Base-by-base conservation (phyloP, 2,888 invertebrate genomes). In the Crossocerus cetratus region DNA sequence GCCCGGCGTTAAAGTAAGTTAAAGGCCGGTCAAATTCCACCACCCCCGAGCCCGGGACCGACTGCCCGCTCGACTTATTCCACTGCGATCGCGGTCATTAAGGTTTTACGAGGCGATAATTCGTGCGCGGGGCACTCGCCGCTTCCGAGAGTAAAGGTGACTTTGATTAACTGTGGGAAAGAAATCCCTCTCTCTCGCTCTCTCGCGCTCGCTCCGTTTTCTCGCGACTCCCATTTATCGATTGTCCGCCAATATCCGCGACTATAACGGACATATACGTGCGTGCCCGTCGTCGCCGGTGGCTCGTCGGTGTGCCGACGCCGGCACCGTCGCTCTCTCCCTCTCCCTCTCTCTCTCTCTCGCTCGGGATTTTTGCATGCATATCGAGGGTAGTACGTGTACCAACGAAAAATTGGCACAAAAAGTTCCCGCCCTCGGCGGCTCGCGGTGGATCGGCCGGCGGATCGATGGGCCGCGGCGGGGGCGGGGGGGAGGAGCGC, bases 371-470 rank as follows among this genome's bases (percentile, higher is more conserved):
- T 75, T 76, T 76, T 53, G 69, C 56, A 21, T 11, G 56, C 4
- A 49, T 13, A 11, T 32, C 49, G 14, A 13, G 13, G 49, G 49
- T 49, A 42, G 54, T n/a, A 68, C 71, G 70, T 68, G 68, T 56
- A 65, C 65, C 59, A 81, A 49, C 61, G 60, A 73, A 67, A 70
- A 74, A 66, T 61, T 72, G 69, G 75, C 68, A 72, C 77, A 60
- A 75, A 82, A 81, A 82, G 80, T 79, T 79, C 56, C 63, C 63
- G 20, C 59, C 49, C 20, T 42, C 62, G 2, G 18, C 54, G 21
- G n/a, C 54, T n/a, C 69, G 66, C 64, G 65, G 22, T 42, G 49
- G 63, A 55, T 44, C 18, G 11, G 18, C 53, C 14, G 16, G 49
- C 42, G 60, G 73, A 70, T 81, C 83, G 81, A 81, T 78, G 16